phyloP scores from a whole-genome alignment of 1,140 invertebrate species.

The Trypoxylus dichotomus region DNA sequence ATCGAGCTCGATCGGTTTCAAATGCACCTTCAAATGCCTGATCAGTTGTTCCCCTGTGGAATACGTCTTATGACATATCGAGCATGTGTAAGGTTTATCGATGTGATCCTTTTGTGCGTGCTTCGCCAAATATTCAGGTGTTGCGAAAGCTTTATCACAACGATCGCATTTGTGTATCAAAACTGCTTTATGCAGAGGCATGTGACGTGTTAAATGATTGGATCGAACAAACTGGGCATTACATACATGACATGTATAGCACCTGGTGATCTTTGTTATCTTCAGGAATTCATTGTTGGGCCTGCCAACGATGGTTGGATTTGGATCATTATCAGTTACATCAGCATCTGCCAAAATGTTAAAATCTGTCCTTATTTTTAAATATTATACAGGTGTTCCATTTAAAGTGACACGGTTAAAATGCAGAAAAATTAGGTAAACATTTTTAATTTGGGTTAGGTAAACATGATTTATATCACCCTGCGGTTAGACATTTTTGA shows the following conservation, averaged over 20 bases:
- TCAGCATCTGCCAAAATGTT: not conserved
- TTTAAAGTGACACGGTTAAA: no score
- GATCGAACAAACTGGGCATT: constrained; percentile 45
- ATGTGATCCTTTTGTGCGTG: constrained; percentile 66
- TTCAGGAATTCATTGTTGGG: not conserved
- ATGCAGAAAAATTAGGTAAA: no score
- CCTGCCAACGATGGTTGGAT: not conserved
- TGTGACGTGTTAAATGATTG: constrained; percentile 51
- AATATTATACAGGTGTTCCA: no score
- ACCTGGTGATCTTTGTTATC: constrained; percentile 33
- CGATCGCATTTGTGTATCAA: constrained; percentile 50
- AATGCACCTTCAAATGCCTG: constrained; percentile 54
- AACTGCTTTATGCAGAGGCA: constrained; percentile 49
- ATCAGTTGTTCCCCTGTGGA: constrained; percentile 51
- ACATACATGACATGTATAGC: constrained; percentile 51
- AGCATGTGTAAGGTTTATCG: constrained; percentile 66
- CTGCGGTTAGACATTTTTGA: no score
- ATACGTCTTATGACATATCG: constrained; percentile 58
- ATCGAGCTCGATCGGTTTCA: constrained; percentile 37
- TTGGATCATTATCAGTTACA: not conserved
- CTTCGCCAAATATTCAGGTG: constrained; percentile 55
- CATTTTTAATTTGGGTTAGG: no score
- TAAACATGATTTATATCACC: no score
- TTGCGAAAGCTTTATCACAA: constrained; percentile 51
- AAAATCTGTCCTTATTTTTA: no score